Evolutionary conservation across 1,140 invertebrate species (phyloP).

Genomic region (Matsumurasca onukii): DNA sequence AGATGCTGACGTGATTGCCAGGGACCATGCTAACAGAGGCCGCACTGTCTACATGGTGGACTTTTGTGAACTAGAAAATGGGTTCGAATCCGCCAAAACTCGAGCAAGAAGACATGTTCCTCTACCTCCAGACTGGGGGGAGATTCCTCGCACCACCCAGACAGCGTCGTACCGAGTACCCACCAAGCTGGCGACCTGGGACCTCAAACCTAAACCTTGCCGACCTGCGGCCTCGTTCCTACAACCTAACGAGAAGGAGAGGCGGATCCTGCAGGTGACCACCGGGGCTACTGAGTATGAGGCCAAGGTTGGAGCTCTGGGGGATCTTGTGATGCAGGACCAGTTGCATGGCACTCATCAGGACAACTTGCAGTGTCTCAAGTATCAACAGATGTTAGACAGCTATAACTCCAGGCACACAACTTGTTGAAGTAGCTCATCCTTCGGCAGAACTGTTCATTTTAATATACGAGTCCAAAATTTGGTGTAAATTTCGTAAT

Average conservation of each 20-base stretch:
- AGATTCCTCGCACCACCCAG: constrained; percentile 20
- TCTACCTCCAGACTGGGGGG: constrained; percentile 17
- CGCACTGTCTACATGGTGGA: constrained; percentile 5
- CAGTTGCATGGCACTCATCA: background rate
- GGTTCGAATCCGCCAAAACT: constrained; percentile 7
- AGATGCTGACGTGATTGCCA: background rate
- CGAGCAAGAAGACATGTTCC: background rate
- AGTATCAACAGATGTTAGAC: background rate
- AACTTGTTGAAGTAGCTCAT: too few relatives aligned
- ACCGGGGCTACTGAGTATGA: constrained; percentile 8
- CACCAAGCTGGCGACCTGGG: constrained; percentile 13
- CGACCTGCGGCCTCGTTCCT: background rate
- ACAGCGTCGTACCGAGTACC: background rate
- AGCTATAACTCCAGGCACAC: too few relatives aligned
- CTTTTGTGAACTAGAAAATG: constrained; percentile 10
- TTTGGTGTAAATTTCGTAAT: too few relatives aligned
- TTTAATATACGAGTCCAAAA: too few relatives aligned
- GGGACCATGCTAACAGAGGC: background rate
- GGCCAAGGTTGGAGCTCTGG: constrained; percentile 1
- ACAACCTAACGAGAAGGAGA: constrained; percentile 21
- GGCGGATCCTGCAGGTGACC: constrained; percentile 3
- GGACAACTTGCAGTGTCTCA: constrained; percentile 3
- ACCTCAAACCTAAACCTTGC: background rate
- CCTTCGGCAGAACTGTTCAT: too few relatives aligned
- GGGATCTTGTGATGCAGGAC: background rate